Percentiles rank a stretch among this genome's conserved stretches.
Evolutionary conservation across 2,888 invertebrate genomes (phyloP).

Genomic region (Mesorhabditis belari): DNA sequence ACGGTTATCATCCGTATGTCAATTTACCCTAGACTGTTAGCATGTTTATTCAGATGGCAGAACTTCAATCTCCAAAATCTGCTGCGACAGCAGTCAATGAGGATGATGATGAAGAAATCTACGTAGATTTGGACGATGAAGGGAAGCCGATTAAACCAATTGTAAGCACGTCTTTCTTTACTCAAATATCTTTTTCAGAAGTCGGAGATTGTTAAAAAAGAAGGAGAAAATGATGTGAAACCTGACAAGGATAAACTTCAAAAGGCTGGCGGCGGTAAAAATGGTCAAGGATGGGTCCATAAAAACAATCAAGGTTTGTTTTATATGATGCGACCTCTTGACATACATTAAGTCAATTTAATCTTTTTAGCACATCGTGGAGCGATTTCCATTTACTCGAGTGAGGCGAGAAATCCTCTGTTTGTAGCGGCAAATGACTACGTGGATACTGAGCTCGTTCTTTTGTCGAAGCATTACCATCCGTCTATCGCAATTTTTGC

Average conservation of each 20-base stretch:
- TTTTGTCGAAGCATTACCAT: constrained; percentile 73
- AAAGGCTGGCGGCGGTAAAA: not conserved
- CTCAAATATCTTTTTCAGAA: no score
- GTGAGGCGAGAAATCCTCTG: constrained; percentile 72
- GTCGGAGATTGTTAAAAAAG: no score
- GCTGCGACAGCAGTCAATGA: constrained; percentile 26
- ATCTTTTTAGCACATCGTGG: constrained; percentile 6
- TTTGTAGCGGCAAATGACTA: constrained; percentile 72
- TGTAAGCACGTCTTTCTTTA: no score
- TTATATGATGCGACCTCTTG: no score
- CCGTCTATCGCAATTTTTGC: constrained; percentile 86
- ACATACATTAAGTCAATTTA: not conserved
- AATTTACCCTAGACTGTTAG: no score
- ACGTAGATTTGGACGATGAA: constrained; percentile 35
- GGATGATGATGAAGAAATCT: constrained; percentile 56
- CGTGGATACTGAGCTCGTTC: constrained; percentile 70
- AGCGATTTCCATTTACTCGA: constrained; percentile 54
- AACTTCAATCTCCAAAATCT: not conserved
- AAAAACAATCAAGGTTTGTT: not conserved
- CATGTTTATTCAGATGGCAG: no score
- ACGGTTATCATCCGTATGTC: no score
- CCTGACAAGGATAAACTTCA: no score
- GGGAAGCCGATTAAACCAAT: constrained; percentile 11
- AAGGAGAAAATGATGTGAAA: not conserved
- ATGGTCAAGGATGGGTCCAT: not conserved